Conservation (phyloP, 2,797 vertebrate genomes). For the Enteromius unitaeniatus region DNA sequence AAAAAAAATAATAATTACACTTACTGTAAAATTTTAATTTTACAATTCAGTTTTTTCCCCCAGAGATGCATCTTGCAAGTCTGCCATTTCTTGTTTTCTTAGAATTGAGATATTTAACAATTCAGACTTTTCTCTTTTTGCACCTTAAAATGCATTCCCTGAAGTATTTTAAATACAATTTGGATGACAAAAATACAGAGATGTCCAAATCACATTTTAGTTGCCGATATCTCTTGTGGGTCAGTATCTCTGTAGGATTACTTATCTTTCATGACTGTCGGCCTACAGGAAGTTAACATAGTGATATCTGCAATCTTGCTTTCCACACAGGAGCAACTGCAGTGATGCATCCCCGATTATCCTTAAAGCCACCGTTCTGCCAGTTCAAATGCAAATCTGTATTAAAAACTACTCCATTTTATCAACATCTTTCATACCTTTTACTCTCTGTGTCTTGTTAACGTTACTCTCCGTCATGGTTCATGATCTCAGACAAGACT, state of each 20-base stretch:
- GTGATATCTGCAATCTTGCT: neutral
- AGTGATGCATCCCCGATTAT: constrained; percentile 16
- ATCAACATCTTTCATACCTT: neutral
- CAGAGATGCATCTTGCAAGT: no score
- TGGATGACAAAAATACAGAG: neutral
- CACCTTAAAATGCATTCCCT: neutral
- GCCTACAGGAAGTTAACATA: constrained; percentile 1
- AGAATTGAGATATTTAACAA: no score
- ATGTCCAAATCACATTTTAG: neutral
- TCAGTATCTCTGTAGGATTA: neutral
- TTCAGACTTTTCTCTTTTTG: no score
- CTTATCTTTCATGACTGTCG: neutral
- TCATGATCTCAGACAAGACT: neutral
- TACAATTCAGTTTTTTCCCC: no score
- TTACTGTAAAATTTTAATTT: no score
- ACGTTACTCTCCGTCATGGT: neutral
- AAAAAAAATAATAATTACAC: no score
- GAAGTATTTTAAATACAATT: neutral
- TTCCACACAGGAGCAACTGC: constrained; percentile 7
- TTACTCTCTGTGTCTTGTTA: neutral
- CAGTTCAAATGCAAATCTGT: constrained; percentile 6
- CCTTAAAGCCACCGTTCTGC: neutral
- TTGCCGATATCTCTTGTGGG: neutral
- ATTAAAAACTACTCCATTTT: neutral
- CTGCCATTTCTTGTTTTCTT: no score